Evolutionary conservation across 2,888 invertebrate genomes (phyloP), one percentile per base, ranked within the genome.

Genomic region (Hyles lineata): DNA sequence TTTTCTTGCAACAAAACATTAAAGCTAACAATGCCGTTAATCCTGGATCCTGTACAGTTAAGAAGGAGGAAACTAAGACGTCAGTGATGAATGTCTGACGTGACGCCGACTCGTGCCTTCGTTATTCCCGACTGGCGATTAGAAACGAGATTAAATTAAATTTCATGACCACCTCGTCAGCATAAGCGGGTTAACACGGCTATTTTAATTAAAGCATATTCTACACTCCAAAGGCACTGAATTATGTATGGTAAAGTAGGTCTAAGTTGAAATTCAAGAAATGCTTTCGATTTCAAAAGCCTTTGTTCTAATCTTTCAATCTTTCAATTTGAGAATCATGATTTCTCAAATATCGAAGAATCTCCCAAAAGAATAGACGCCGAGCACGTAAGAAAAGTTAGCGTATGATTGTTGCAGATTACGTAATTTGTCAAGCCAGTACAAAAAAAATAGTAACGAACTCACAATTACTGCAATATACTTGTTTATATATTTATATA

Each of bases 31-130:
- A 23, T 43, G 43, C 67, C 23, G 67, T 67, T 67, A 67, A 43
- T 43, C 43, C 63, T 17, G 43, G 43, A 23, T 63, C 67, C 67
- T 67, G 23, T 60, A 55, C 63, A n/a, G 76, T 75, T 76, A 70
- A 80, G 78, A 76, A 83, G 85, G 84, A 85, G 83, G 82, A 80
- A 84, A 85, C 67, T 85, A 81, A 85, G 79, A 78, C 77, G 76
- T 72, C 76, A 78, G 83, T 87, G 89, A 90, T 86, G 84, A 86
- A 90, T 89, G 85, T 80, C 78, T 84, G 83, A 86, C 89, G 86
- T 89, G 87, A 86, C 78, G 78, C 77, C 71, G 71, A 81, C 79
- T 87, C 87, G 87, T 87, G 89, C 79, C 76, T 83, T 77, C 76
- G 83, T 86, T 82, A 83, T 85, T 85, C 83, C 78, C 70, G 60